Evolutionary conservation across 35 echinoderm and acorn worm genomes (phyloP), one percentile per base, ranked within the genome.

Genomic region (Eucidaris tribuloides): DNA sequence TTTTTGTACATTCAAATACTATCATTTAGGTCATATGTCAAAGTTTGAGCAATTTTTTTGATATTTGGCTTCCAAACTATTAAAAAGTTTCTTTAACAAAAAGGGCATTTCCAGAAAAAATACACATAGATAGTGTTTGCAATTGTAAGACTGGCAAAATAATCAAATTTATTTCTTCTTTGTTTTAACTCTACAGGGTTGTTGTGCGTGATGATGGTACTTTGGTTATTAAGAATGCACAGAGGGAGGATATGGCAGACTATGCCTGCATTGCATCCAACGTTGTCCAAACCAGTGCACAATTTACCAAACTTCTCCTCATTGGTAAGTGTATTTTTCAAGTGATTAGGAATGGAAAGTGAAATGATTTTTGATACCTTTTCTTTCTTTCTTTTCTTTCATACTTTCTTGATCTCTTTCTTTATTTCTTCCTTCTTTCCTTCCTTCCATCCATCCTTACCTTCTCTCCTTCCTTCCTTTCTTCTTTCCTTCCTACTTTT

Each of bases 231-330:
- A 20, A 4, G 6, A 54, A 81, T 24, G 56, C 85, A 7, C 39
- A 71, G 5, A 52, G 24, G 0, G 34, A 65, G 29, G 95, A 93
- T 35, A 98, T 98, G 95, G 95, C 82, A 5, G 39, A 77, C 18
- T 98, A 93, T 42, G 36, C 77, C n/a, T 98, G 95, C 38, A 93
- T 98, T 71, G 95, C 95, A 3, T 30, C 85, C 57, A 98, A 93
- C 62, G 34, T 63, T 2, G 86, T 98, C 30, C 76, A 83, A 31
- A 65, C 88, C 2, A 41, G 56, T 42, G 30, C 70, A 29, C 3
- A 14, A 38, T 23, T 36, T 50, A 68, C 84, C 39, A 60, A 62
- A 15, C n/a, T 98, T 18, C 68, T 93, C 31, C 86, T 98, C 33
- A 86, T 62, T 23, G 95, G 95, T 98, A 76, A 93, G 89, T 71